A percentile compares a stretch with the other conserved stretches of the same genome.
phyloP scores from a whole-genome alignment of 1,140 invertebrate genomes.

The Cherax destructor region DNA sequence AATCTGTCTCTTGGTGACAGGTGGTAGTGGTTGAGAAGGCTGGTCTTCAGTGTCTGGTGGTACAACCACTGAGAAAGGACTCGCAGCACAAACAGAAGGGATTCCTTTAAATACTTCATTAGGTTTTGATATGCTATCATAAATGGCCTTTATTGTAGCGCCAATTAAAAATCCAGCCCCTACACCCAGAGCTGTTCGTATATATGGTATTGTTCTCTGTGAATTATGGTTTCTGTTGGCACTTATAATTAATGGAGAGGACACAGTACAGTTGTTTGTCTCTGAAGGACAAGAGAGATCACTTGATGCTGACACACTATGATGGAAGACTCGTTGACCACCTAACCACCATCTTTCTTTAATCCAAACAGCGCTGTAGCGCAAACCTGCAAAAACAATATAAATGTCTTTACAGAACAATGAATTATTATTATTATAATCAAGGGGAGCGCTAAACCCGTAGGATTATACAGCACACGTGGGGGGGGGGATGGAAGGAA shows the following conservation, averaged over 20 bases:
- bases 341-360: not conserved
- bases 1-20: slow-evolving; percentile 31
- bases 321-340: not conserved
- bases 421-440: too few relatives aligned
- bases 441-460: too few relatives aligned
- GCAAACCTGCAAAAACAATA: not conserved
- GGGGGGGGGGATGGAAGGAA: too few relatives aligned
- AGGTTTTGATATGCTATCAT: slow-evolving; percentile 20
- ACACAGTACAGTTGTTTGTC: not conserved
- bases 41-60: not conserved
- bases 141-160: slow-evolving; percentile 31
- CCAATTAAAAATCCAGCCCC: slow-evolving; percentile 40
- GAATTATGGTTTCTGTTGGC: not conserved
- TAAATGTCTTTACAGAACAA: too few relatives aligned
- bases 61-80: slow-evolving; percentile 16
- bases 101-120: not conserved
- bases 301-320: not conserved
- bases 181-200: slow-evolving; percentile 39
- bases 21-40: not conserved
- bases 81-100: slow-evolving; percentile 39
- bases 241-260: not conserved
- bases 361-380: not conserved
- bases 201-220: not conserved
- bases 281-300: not conserved
- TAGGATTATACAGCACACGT: too few relatives aligned